Evolutionary conservation across 1,140 invertebrate species (phyloP), one percentile per base, ranked within the genome.

Genomic region (Drosophila aff.): DNA sequence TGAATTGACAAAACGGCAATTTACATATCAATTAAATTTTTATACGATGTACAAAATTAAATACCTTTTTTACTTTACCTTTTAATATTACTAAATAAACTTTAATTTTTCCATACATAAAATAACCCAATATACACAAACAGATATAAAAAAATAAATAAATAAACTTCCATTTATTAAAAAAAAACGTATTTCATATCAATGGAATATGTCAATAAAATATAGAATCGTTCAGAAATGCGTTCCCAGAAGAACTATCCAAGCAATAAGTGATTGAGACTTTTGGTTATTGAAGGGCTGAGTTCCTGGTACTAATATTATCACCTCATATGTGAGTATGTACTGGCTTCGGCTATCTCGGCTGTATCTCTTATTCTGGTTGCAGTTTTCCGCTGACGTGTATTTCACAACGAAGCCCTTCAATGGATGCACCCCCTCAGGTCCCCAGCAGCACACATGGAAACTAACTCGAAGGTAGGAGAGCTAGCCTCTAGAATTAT

Each of bases 321-420:
- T 47, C 40, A 33, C 47, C 47, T 18, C 21, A n/a, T 38, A 43
- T 49, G 67, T 57, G 23, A 16, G 26, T 55, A 61, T 72, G 28
- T 41, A 43, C 76, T 40, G 52, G 26, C 65, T 13, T 73, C 72
- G 43, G 59, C 65, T 66, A 66, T 66, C 55, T 66, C 43, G 18
- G 40, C 44, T 43, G 41, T 77, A 58, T 77, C 63, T 61, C 66
- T 62, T 58, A 49, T 58, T 73, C 60, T 49, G 58, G 58, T 71
- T 69, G 52, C 76, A 79, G 61, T 79, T 79, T 79, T 53, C 47
- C 38, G 68, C 79, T 65, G 77, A 65, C 76, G 76, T 79, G 76
- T 79, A 71, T 67, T 79, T 79, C 67, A 41, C 75, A 77, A 68
- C 66, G 76, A 79, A 79, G 76, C 76, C 76, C 76, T 79, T 79